Conservation (phyloP, 2,797 vertebrate genomes). For the Emys orbicularis region DNA sequence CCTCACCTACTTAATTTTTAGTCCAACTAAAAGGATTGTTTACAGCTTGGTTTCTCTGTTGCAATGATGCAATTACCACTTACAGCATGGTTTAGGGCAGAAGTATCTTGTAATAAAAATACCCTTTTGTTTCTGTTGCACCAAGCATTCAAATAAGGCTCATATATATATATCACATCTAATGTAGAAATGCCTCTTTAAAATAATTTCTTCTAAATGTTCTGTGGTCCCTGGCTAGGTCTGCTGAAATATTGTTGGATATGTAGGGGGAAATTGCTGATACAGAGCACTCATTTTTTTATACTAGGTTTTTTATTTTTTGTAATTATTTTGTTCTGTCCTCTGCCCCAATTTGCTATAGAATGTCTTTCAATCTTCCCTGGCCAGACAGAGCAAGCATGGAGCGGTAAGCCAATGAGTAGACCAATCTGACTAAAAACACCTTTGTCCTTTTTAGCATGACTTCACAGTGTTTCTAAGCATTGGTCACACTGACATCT, state of each 20-base stretch:
- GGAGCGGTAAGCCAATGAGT: conserved; percentile 93
- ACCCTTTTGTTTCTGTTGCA: not conserved
- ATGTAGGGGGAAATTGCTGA: not conserved
- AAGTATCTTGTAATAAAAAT: not conserved
- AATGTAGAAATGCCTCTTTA: not conserved
- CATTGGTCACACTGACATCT: conserved; percentile 78
- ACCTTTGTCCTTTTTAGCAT: conserved; percentile 82
- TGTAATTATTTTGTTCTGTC: conserved; percentile 82
- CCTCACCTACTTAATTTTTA: not conserved
- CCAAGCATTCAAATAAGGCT: not conserved
- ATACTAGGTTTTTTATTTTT: conserved; percentile 52
- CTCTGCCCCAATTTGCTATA: conserved; percentile 91
- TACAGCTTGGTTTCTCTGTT: not conserved
- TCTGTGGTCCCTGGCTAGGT: not conserved
- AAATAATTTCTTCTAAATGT: not conserved
- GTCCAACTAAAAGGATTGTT: not conserved
- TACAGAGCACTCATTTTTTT: conserved; percentile 35
- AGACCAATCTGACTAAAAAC: conserved; percentile 71
- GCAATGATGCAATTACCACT: not conserved
- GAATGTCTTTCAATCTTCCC: conserved; percentile 99
- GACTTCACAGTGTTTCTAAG: conserved; percentile 73
- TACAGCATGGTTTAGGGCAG: not conserved
- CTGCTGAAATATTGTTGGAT: not conserved
- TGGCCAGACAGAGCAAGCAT: conserved; percentile 97
- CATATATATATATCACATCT: rapidly evolving